A percentile compares a stretch with the other conserved stretches of the same genome.
These are phyloP conservation scores for Cnemophilus loriae DNA, from an alignment of 2,113 vertebrate species.

Conservation along the genomic window DNA sequence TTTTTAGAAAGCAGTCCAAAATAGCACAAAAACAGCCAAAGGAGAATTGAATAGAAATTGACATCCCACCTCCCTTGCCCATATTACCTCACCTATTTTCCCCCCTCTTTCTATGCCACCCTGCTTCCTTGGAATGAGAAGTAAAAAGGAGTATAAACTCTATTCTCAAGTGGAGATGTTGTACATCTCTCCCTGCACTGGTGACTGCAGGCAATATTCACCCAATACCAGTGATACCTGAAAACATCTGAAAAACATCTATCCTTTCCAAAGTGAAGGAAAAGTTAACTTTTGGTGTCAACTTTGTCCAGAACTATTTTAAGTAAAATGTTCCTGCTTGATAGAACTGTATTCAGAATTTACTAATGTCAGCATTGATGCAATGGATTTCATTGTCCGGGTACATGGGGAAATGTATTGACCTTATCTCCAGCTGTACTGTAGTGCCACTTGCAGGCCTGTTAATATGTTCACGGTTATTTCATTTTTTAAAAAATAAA, in stretches of 20 bases:
- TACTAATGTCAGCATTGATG: constrained; percentile 70
- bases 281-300: constrained; percentile 70
- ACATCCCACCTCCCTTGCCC: constrained; percentile 50
- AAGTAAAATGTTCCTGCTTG: constrained; percentile 74
- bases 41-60: constrained; percentile 70
- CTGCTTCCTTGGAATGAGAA: constrained; percentile 59
- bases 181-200: constrained; percentile 62
- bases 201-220: constrained; percentile 66
- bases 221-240: constrained; percentile 61
- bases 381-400: constrained; percentile 72
- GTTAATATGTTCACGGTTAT: constrained; percentile 83
- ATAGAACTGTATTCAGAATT: constrained; percentile 75
- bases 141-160: constrained; percentile 50
- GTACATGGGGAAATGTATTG: constrained; percentile 74
- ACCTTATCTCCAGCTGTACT: constrained; percentile 77
- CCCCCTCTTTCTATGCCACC: background rate
- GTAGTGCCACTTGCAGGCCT: constrained; percentile 81
- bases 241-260: constrained; percentile 61
- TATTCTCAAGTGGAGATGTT: constrained; percentile 66
- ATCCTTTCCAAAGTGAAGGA: constrained; percentile 65
- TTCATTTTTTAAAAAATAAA: constrained; percentile 78
- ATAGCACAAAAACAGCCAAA: constrained; percentile 83
- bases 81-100: background rate
- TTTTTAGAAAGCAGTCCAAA: constrained; percentile 76
- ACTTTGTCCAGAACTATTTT: constrained; percentile 77